Evolutionary conservation across 2,888 invertebrate species (phyloP).

Genomic region (Volucella inanis): DNA sequence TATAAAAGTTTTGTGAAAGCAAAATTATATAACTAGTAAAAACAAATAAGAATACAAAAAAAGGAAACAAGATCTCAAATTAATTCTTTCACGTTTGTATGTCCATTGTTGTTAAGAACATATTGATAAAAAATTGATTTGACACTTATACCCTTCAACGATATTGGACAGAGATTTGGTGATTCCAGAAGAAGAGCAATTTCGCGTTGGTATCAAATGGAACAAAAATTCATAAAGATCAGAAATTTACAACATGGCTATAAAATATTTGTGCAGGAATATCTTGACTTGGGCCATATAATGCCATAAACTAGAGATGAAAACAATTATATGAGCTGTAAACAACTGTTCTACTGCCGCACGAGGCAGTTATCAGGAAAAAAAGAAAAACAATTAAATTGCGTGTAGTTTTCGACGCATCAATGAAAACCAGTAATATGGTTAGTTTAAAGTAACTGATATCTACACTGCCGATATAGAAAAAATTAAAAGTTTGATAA

Average conservation of each 20-base stretch:
- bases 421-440: background rate
- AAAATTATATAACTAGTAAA: too few species aligned
- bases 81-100: too few species aligned
- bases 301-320: too few species aligned
- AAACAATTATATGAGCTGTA: too few species aligned
- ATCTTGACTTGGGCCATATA: background rate
- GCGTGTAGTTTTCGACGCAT: slow-evolving; percentile 1
- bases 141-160: too few species aligned
- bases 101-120: too few species aligned
- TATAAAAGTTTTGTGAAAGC: too few species aligned
- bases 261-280: background rate
- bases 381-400: background rate
- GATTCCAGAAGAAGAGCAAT: background rate
- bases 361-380: background rate
- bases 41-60: too few species aligned
- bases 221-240: background rate
- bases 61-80: too few species aligned
- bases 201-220: background rate
- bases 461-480: slow-evolving; percentile 1
- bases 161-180: too few species aligned
- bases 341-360: background rate
- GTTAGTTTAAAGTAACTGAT: background rate
- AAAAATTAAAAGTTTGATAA: background rate
- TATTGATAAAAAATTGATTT: too few species aligned
- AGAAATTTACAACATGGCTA: background rate